Evolutionary conservation across 2,797 vertebrate species (phyloP), one percentile per base, ranked within the genome.

Genomic region (Scleropages formosus): DNA sequence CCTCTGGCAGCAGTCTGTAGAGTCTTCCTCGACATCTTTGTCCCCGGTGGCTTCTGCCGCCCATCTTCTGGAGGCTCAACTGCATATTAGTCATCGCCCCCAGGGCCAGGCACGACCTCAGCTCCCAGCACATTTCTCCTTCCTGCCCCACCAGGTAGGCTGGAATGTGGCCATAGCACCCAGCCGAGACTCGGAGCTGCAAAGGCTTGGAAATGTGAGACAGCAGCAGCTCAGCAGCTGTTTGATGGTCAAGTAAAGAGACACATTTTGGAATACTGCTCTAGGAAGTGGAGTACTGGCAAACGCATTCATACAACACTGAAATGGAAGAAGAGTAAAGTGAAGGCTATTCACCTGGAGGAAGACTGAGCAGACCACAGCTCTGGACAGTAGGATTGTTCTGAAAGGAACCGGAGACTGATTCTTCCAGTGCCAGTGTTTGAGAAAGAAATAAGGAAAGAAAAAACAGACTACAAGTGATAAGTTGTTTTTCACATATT

Each of bases 1-100:
- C n/a, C 24, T 49, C 49, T 74, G 65, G 58, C 72, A 70, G 49
- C 77, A 74, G 26, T 56, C 69, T 59, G 72, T 60, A 22, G 71
- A 78, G 39, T 68, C 47, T 66, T 73, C 72, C 76, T 74, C 75
- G 69, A 84, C 81, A 62, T 86, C 84, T 74, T 87, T 72, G 80
- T 94, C 83, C 85, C 94, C 95, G 0, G 95, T 93, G 86, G 91
- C 91, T 16, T 96, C 96, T 0, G 91, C 96, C 1, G 93, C 96
- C 70, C 95, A 92, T 83, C 94, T 98, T 4, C 89, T 98, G 10
- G 96, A 94, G 84, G 78, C 95, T 4, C 95, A 89, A 58, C 90
- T 98, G 76, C 94, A 92, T 89, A 96, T 98, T 90, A 94, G 94
- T 82, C 88, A 77, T 82, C 91, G 0, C 78, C 80, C 86, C 64